Evolutionary conservation across 1,140 invertebrate genomes (phyloP).

Genomic region (Caenorhabditis briggsae): DNA sequence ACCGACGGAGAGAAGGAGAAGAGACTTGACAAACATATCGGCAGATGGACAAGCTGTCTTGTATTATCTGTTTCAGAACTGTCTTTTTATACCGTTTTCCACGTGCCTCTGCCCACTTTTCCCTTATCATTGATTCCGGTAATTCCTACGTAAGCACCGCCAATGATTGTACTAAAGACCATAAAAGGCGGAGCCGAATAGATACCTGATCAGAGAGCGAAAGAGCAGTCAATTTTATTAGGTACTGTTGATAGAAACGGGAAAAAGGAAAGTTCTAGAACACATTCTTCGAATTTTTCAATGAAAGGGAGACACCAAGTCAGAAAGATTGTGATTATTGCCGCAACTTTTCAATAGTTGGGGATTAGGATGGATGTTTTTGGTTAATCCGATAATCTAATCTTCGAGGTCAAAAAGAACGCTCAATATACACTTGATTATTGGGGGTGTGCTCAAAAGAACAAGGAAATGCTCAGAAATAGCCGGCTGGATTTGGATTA

Average conservation of each 20-base stretch:
- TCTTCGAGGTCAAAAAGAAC: conserved; percentile 36
- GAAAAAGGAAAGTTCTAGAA: background rate
- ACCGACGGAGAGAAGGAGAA: conserved; percentile 41
- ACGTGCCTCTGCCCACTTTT: conserved; percentile 28
- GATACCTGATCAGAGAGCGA: conserved; percentile 10
- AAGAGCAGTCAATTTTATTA: conserved; percentile 5
- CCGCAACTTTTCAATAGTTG: background rate
- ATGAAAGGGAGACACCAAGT: background rate
- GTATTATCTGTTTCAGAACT: background rate
- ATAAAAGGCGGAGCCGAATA: background rate
- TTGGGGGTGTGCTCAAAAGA: background rate
- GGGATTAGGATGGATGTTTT: background rate
- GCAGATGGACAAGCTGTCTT: conserved; percentile 44
- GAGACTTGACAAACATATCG: conserved; percentile 44
- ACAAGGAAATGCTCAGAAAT: conserved; percentile 25
- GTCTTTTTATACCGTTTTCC: conserved; percentile 24
- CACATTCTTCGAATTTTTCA: background rate
- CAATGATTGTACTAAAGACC: background rate
- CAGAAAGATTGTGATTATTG: conserved; percentile 21
- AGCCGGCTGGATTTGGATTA: background rate
- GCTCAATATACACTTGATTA: conserved; percentile 16
- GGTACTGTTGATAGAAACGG: background rate
- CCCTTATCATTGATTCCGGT: conserved; percentile 3
- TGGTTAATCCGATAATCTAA: conserved; percentile 33
- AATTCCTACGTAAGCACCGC: conserved; percentile 31